phyloP scores from a whole-genome alignment of 2,888 invertebrate genomes.

The Dascillus cervinus region DNA sequence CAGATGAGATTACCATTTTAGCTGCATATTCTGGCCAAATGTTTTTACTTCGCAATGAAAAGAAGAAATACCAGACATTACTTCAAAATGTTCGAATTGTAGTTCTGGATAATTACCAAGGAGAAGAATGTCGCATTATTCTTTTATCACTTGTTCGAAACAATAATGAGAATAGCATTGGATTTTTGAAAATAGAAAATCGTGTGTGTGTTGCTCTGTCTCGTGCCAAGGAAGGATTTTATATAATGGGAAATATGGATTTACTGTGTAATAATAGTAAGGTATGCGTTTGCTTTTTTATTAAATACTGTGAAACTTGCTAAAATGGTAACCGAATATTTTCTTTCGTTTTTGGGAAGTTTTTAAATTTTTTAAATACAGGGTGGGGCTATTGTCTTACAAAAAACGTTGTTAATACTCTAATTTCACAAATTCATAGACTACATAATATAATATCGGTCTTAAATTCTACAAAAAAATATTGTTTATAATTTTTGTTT shows the following conservation, averaged over 20 bases:
- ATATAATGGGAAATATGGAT: constrained; percentile 65
- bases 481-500: too few species aligned
- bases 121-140: constrained; percentile 72
- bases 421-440: too few species aligned
- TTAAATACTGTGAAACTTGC: too few species aligned
- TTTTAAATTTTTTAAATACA: too few species aligned
- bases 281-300: too few species aligned
- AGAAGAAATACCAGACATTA: constrained; percentile 19
- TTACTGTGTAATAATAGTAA: constrained; percentile 46
- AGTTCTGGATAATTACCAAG: constrained; percentile 74
- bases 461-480: too few species aligned
- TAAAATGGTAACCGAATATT: too few species aligned
- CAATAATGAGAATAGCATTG: constrained; percentile 58
- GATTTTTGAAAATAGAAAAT: constrained; percentile 62
- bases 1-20: constrained; percentile 63
- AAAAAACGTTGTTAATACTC: too few species aligned
- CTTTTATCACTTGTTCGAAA: constrained; percentile 72
- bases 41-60: constrained; percentile 48
- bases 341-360: too few species aligned
- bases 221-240: constrained; percentile 62
- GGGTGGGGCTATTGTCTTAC: too few species aligned
- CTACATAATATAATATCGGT: too few species aligned
- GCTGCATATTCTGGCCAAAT: constrained; percentile 67
- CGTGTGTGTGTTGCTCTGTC: constrained; percentile 73
- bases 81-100: constrained; percentile 52